Percentiles rank a stretch among this genome's conserved stretches.
Evolutionary conservation across 2,797 vertebrate species (phyloP).

Genomic region (Ptychobarbus kaznakovi): DNA sequence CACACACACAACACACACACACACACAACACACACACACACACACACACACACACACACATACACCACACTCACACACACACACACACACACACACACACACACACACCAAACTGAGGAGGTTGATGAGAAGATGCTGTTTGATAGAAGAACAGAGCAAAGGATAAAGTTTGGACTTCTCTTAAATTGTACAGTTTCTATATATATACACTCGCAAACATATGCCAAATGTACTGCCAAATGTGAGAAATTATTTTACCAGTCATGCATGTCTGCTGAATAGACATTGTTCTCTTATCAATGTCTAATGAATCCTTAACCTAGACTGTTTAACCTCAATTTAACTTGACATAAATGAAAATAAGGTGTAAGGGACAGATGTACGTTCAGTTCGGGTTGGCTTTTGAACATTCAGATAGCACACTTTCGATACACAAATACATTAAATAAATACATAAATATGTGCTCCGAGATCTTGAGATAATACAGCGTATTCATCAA

Average conservation of each 20-base stretch:
- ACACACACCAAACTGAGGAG: constrained; percentile 4
- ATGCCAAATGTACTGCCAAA: background rate
- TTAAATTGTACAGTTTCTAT: background rate
- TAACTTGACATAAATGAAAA: background rate
- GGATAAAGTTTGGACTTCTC: constrained; percentile 21
- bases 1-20: too few relatives aligned
- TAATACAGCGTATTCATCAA: background rate
- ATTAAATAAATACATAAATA: background rate
- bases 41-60: too few relatives aligned
- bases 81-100: background rate
- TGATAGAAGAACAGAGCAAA: constrained; percentile 25
- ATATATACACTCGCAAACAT: background rate
- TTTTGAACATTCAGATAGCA: background rate
- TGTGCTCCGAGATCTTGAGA: background rate
- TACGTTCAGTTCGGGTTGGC: background rate
- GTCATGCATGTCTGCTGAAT: background rate
- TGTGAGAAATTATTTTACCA: background rate
- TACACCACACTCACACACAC: too few relatives aligned
- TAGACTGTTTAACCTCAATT: background rate
- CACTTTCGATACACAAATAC: background rate
- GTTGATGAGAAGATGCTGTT: constrained; percentile 35
- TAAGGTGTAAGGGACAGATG: too few relatives aligned
- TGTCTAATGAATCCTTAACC: background rate
- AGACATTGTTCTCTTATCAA: background rate
- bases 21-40: too few relatives aligned